Evolutionary conservation across 2,113 vertebrate species (phyloP).

Genomic region (Grammomys surdaster): DNA sequence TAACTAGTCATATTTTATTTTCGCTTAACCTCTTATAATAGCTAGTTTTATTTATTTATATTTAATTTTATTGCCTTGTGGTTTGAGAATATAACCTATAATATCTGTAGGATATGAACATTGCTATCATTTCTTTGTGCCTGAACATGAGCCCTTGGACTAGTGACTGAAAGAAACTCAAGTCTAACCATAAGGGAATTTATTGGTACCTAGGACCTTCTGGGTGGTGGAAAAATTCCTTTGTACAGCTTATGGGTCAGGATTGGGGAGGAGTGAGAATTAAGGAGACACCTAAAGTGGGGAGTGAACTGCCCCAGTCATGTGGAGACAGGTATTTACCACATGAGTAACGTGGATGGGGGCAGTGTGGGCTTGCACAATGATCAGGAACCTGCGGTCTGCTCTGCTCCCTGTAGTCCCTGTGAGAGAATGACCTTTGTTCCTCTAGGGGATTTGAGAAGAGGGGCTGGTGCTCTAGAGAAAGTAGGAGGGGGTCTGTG

Average conservation of each 20-base stretch:
- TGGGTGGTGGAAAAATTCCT: not conserved
- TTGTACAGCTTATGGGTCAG: not conserved
- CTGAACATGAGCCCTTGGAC: not conserved
- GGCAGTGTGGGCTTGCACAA: too few relatives aligned
- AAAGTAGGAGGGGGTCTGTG: not conserved
- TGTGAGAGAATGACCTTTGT: not conserved
- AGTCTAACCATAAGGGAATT: not conserved
- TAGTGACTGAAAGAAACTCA: not conserved
- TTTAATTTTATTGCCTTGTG: slow-evolving; percentile 34
- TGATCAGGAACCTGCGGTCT: not conserved
- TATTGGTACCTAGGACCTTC: not conserved
- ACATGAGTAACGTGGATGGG: not conserved
- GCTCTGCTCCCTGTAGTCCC: too few relatives aligned
- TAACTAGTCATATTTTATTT: slow-evolving; percentile 52
- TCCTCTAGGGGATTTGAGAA: not conserved
- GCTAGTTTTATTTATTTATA: not conserved
- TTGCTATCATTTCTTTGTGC: slow-evolving; percentile 37
- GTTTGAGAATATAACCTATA: not conserved
- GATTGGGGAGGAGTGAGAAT: not conserved
- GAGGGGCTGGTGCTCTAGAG: not conserved
- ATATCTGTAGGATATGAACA: slow-evolving; percentile 35
- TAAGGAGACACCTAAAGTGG: not conserved
- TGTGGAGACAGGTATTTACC: not conserved
- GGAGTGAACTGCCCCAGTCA: not conserved
- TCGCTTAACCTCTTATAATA: slow-evolving; percentile 15